A percentile compares a stretch with the other conserved stretches of the same genome.
Conservation (phyloP, 1,140 invertebrate genomes). For the Ylistrum balloti region DNA sequence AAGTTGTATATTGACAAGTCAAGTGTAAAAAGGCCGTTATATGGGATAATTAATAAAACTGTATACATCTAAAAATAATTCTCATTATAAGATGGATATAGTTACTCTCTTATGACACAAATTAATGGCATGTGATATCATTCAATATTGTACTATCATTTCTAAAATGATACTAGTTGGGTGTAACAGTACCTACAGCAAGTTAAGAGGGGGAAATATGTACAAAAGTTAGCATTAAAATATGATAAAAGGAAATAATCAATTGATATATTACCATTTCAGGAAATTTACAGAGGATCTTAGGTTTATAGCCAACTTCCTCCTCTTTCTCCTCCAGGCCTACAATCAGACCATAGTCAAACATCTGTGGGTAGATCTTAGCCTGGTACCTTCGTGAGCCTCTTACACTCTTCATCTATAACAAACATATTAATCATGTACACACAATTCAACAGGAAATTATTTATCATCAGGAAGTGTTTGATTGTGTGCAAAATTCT, state of each 20-base stretch:
- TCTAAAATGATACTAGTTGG: too few species aligned
- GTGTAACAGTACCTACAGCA: too few species aligned
- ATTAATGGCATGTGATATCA: too few species aligned
- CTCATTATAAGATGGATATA: too few species aligned
- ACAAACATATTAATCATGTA: slow-evolving; percentile 42
- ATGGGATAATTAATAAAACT: too few species aligned
- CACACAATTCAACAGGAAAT: too few species aligned
- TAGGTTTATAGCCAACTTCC: slow-evolving; percentile 70
- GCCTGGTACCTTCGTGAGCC: slow-evolving; percentile 61
- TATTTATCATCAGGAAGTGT: background rate
- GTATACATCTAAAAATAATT: too few species aligned
- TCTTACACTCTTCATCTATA: slow-evolving; percentile 66
- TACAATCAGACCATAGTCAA: slow-evolving; percentile 81
- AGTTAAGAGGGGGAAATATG: too few species aligned
- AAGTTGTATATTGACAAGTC: too few species aligned
- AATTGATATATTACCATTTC: slow-evolving; percentile 72
- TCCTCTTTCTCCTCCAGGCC: slow-evolving; percentile 67
- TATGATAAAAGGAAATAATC: background rate
- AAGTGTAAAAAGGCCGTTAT: too few species aligned
- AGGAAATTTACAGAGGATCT: slow-evolving; percentile 80
- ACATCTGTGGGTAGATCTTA: slow-evolving; percentile 78
- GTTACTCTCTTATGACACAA: too few species aligned
- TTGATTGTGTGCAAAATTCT: background rate
- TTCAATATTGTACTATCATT: too few species aligned
- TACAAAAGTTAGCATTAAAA: background rate